A percentile compares a stretch with the other conserved stretches of the same genome.
phyloP scores from a whole-genome alignment of 2,888 invertebrate species.

The Formica aserva region DNA sequence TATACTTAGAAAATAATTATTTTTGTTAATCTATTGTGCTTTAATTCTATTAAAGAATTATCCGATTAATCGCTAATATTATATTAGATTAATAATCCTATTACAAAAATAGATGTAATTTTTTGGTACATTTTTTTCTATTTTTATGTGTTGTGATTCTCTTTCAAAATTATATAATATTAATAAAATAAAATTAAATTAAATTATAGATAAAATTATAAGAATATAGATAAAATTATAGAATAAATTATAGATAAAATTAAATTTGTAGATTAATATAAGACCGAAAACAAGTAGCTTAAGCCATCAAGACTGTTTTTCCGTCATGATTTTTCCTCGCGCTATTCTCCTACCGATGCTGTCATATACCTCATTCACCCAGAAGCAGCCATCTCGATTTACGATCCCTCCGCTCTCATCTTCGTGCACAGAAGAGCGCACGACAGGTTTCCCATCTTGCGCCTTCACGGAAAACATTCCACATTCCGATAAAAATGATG shows the following conservation, averaged over 20 bases:
- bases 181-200: no score
- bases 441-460: slow-evolving; percentile 33
- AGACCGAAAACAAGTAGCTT: slow-evolving; percentile 24
- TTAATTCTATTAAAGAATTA: background rate
- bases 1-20: background rate
- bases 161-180: background rate
- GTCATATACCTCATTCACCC: slow-evolving; percentile 58
- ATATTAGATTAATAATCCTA: background rate
- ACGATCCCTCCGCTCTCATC: slow-evolving; percentile 61
- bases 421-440: slow-evolving; percentile 42
- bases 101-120: background rate
- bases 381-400: slow-evolving; percentile 61
- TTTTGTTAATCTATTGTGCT: background rate
- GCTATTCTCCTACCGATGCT: slow-evolving; percentile 52
- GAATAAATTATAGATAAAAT: background rate
- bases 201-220: no score
- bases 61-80: background rate
- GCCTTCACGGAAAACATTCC: slow-evolving; percentile 44
- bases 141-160: background rate
- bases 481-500: slow-evolving; percentile 49
- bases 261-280: background rate
- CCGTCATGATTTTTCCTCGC: slow-evolving; percentile 55
- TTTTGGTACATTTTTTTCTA: background rate
- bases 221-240: no score
- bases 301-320: slow-evolving; percentile 53